Base-by-base conservation (phyloP, 2,113 vertebrate genomes). In the Narcine bancroftii region DNA sequence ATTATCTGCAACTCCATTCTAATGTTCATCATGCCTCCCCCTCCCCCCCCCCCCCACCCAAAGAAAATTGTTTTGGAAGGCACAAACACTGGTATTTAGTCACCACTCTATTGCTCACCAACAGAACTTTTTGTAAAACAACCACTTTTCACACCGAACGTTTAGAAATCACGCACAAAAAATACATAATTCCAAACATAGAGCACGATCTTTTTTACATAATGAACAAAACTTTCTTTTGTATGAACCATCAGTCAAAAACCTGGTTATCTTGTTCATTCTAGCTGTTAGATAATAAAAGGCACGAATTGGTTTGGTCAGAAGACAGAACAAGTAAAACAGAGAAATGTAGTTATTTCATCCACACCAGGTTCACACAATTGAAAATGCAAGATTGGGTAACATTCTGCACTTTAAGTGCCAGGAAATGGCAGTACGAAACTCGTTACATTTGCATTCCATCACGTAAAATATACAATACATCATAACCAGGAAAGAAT, bases 241-340 rank as follows among this genome's bases (percentile, higher is more conserved):
- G 95, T 93, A 95, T 95, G 94, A 96, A 95, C 95, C 94, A 94
- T 94, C 95, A 91, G 94, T 94, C 94, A 93, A 94, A 93, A 95
- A 96, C 96, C 96, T 96, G 95, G 97, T 96, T 92, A 94, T 93
- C 93, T 94, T 96, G 95, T 95, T 94, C 93, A 96, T 95, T 96
- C 93, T 96, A 95, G 96, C 96, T 94, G 95, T 97, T 96, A 95
- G 95, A 95, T 95, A 96, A 94, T 96, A 96, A 69, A 98, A 98
- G 98, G 98, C 98, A 98, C 98, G 97, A 96, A 96, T 97, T 95
- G 97, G 97, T 97, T 96, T 95, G 94, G 95, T 96, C 95, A 95
- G 96, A 96, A 96, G 39, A 91, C 33, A 26, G 89, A 69, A 69
- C 66, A 69, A 47, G 65, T 45, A 91, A 91, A 42, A 91, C 89